Evolutionary conservation across 2,113 vertebrate genomes (phyloP).

Genomic region (Onychostruthus taczanowskii): DNA sequence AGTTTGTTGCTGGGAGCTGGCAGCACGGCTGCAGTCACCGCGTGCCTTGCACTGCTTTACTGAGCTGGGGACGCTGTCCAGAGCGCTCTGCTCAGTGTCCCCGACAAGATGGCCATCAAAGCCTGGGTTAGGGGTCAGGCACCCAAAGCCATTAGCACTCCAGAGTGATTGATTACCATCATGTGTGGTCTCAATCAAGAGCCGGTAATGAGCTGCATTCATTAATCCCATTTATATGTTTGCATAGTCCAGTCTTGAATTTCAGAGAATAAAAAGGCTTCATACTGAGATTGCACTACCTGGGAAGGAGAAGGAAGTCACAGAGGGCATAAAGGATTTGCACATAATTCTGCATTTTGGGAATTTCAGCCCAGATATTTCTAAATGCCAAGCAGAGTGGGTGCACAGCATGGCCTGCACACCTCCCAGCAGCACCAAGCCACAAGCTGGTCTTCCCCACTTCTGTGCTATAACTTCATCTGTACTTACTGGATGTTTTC

Average conservation of each 20-base stretch:
- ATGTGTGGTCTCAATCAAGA: slow-evolving; percentile 68
- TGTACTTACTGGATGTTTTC: neutral
- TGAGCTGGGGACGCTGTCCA: slow-evolving; percentile 51
- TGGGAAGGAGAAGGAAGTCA: neutral
- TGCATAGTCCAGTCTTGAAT: slow-evolving; percentile 29
- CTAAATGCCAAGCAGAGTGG: neutral
- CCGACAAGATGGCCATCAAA: slow-evolving; percentile 66
- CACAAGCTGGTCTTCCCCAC: neutral
- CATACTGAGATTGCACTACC: neutral
- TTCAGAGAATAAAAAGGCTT: slow-evolving; percentile 37
- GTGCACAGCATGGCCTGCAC: neutral
- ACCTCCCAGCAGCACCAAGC: neutral
- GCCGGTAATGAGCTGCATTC: slow-evolving; percentile 56
- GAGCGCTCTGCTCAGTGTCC: slow-evolving; percentile 61
- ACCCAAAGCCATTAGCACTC: slow-evolving; percentile 65
- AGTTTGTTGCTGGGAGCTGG: neutral
- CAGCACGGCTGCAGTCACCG: neutral
- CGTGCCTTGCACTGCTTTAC: neutral
- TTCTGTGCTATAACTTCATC: neutral
- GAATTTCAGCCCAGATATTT: neutral
- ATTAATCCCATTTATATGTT: slow-evolving; percentile 62
- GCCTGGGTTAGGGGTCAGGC: slow-evolving; percentile 58
- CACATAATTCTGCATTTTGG: neutral
- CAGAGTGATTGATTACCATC: slow-evolving; percentile 62
- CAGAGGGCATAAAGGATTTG: neutral